Conservation (phyloP, 2,797 vertebrate species). For the Hippopotamyrus pictus region DNA sequence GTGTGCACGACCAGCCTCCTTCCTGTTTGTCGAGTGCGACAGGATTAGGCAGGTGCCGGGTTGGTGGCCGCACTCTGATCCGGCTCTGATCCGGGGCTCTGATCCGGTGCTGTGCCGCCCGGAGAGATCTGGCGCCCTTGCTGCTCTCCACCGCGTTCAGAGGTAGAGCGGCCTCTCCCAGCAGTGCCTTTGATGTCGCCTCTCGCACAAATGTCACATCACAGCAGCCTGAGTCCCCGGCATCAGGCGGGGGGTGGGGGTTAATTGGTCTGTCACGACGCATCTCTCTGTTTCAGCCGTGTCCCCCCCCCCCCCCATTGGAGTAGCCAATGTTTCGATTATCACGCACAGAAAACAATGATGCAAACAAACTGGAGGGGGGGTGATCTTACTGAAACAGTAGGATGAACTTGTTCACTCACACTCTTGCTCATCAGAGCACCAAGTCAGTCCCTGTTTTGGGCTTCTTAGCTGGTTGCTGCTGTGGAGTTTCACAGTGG, state of each 20-base stretch:
- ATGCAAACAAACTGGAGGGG: slow-evolving; percentile 1
- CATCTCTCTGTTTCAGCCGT: slow-evolving; percentile 56
- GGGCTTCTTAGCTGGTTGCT: background rate
- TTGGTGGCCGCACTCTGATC: slow-evolving; percentile 63
- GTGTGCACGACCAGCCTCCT: background rate
- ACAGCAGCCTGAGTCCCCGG: slow-evolving; percentile 67
- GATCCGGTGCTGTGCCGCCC: slow-evolving; percentile 53
- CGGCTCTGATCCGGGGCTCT: slow-evolving; percentile 50
- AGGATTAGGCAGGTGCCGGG: slow-evolving; percentile 28
- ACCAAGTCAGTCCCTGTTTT: background rate
- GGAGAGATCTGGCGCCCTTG: slow-evolving; percentile 72
- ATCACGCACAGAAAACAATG: background rate
- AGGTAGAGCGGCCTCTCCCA: slow-evolving; percentile 72
- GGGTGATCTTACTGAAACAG: background rate
- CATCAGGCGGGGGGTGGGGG: slow-evolving; percentile 65
- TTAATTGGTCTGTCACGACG: slow-evolving; percentile 77
- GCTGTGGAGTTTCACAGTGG: background rate
- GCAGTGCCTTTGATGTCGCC: slow-evolving; percentile 77
- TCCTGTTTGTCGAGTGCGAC: background rate
- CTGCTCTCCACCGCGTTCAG: slow-evolving; percentile 77
- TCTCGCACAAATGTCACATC: slow-evolving; percentile 77
- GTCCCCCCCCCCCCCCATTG: slow-evolving; percentile 33
- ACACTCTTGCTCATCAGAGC: background rate
- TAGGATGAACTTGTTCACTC: background rate
- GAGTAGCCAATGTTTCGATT: slow-evolving; percentile 44